Evolutionary conservation across 2,888 invertebrate genomes (phyloP).

Genomic region (Dynastes maya): DNA sequence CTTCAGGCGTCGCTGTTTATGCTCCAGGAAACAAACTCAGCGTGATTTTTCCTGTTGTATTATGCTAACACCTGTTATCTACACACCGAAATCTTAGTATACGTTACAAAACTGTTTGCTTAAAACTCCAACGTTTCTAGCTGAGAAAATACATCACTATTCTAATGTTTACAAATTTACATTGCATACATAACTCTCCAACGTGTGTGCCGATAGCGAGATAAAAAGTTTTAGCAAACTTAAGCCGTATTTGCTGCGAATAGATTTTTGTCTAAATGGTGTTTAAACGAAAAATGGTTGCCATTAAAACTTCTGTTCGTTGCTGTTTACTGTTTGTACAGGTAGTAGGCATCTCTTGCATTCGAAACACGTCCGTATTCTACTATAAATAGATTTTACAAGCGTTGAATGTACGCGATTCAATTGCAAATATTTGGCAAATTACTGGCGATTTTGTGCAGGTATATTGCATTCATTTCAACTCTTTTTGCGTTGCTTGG

Average conservation of each 20-base stretch:
- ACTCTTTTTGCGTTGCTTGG: too few species aligned
- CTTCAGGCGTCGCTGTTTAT: background rate
- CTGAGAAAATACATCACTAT: background rate
- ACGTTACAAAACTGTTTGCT: constrained; percentile 7
- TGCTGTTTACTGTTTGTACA: background rate
- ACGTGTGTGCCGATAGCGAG: too few species aligned
- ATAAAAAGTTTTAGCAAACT: constrained; percentile 21
- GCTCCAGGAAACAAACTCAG: background rate
- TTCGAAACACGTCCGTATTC: constrained; percentile 2
- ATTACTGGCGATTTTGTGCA: constrained; percentile 8
- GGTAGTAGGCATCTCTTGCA: background rate
- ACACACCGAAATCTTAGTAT: constrained; percentile 1
- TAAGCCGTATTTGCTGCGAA: background rate
- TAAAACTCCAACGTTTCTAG: background rate
- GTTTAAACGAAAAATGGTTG: constrained; percentile 6
- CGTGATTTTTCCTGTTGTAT: constrained; percentile 14
- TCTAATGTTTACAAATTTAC: constrained; percentile 13
- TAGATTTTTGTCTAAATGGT: constrained; percentile 31
- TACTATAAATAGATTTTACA: constrained; percentile 18
- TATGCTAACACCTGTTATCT: constrained; percentile 25
- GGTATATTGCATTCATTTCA: too few species aligned
- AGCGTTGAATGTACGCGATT: constrained; percentile 20
- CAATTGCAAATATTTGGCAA: constrained; percentile 27
- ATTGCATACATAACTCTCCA: background rate
- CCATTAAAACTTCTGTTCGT: constrained; percentile 16